Base-by-base conservation (phyloP, 2,888 invertebrate genomes). In the Vesta saturnalis region DNA sequence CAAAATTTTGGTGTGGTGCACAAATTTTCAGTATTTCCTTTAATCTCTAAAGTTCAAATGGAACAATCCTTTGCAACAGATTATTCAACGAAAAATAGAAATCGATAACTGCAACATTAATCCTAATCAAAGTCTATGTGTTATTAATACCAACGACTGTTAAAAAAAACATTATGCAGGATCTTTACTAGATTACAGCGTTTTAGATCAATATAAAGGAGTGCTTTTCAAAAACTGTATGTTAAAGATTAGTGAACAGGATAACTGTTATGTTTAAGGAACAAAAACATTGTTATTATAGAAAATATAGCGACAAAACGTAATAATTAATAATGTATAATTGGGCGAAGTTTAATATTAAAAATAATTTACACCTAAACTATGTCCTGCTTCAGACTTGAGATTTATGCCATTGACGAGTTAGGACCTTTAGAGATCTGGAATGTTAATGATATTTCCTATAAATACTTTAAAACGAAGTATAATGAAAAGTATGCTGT, bases 371-470 rank as follows among this genome's bases (percentile, higher is more conserved):
- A 47, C 30, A 60, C 22, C 12, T 10, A 18, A 52, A 23, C 60
- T 35, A 10, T 60, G 60, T 16, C 14, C 22, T n/a, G 49, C 60
- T 8, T 60, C 52, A 30, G 14, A 18, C 16, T 16, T 60, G 15
- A 46, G 18, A 49, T 49, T n/a, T 60, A 46, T 60, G 10, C 18
- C 19, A 23, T 60, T 16, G 15, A 22, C 15, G n/a, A 60, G 14
- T 22, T 14, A 30, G 60, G 49, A 1, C 60, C 49, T 49, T 5
- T 60, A 16, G 21, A 39, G 19, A 18, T 46, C 14, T 59, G 59
- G 59, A 59, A 46, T 46, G 21, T 59, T 19, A 59, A 46, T 43
- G 46, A 59, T n/a, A 43, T 59, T 14, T 39, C 46, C 16, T 47
- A 43, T 46, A 47, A 59, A 46, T 59, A 46, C 21, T n/a, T 46